These are phyloP conservation scores for Macaria notata DNA, from an alignment of 2,888 invertebrate genomes.

Conservation along the genomic window DNA sequence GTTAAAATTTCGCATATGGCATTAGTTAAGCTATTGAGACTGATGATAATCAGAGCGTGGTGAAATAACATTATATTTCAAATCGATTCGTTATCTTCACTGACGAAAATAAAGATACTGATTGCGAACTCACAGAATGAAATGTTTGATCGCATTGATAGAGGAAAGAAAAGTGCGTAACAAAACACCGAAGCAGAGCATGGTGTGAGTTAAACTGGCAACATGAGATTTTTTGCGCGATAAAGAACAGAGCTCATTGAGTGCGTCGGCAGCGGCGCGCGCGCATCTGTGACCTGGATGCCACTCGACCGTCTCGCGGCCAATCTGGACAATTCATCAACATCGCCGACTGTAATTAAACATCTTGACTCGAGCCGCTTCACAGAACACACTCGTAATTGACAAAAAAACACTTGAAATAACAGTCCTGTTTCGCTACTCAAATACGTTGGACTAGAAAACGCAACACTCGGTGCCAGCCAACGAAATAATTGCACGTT, in stretches of 20 bases:
- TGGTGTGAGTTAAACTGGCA: conserved; percentile 44
- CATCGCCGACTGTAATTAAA: conserved; percentile 38
- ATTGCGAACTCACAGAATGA: conserved; percentile 1
- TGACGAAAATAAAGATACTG: conserved; percentile 8
- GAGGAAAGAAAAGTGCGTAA: conserved; percentile 16
- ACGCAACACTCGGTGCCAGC: conserved; percentile 20
- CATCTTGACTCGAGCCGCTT: conserved; percentile 31
- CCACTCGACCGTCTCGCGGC: conserved; percentile 65
- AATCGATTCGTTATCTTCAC: conserved; percentile 15
- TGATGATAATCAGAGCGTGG: conserved; percentile 25
- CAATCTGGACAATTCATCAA: conserved; percentile 73
- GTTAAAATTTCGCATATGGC: conserved; percentile 6
- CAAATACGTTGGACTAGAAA: conserved; percentile 25
- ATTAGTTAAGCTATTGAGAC: conserved; percentile 20
- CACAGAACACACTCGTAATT: conserved; percentile 29
- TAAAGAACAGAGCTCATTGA: conserved; percentile 64
- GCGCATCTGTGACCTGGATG: conserved; percentile 73
- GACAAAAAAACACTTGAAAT: conserved; percentile 22
- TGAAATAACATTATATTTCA: conserved; percentile 11
- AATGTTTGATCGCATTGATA: conserved; percentile 9
- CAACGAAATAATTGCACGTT: conserved; percentile 12
- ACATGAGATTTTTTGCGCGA: conserved; percentile 51
- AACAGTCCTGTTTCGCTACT: conserved; percentile 22
- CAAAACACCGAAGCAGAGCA: conserved; percentile 3
- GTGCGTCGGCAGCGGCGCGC: conserved; percentile 54